phyloP scores from a whole-genome alignment of 2,797 vertebrate genomes.

The Oreortyx pictus region DNA sequence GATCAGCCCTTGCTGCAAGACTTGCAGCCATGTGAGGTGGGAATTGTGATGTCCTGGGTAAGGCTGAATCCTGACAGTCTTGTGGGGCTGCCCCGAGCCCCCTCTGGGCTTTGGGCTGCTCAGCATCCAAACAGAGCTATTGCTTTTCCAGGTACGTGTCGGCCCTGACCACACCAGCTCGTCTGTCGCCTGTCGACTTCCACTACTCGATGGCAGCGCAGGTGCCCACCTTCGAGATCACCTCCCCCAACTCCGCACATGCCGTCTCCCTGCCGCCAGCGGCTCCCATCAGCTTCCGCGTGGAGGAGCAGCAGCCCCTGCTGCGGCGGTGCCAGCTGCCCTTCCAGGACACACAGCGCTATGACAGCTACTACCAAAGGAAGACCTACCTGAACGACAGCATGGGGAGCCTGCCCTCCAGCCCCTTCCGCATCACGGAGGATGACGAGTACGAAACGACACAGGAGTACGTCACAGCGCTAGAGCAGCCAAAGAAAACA shows the following conservation, averaged over 20 bases:
- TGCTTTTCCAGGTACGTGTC: constrained; percentile 90
- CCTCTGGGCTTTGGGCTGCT: background rate
- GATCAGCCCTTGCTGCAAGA: background rate
- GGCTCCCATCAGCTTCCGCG: constrained; percentile 88
- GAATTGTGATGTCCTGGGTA: background rate
- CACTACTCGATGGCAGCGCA: constrained; percentile 94
- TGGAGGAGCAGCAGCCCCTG: constrained; percentile 92
- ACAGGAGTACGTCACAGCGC: constrained; percentile 92
- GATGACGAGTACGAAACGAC: constrained; percentile 98
- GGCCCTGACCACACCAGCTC: constrained; percentile 95
- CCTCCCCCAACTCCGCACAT: constrained; percentile 92
- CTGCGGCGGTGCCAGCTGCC: constrained; percentile 88
- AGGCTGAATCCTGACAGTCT: background rate
- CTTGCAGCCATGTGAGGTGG: background rate
- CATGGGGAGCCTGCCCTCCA: constrained; percentile 93
- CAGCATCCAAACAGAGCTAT: background rate
- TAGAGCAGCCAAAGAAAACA: constrained; percentile 97
- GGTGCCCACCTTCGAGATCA: constrained; percentile 98
- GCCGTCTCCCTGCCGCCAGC: constrained; percentile 93
- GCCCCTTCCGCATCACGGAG: constrained; percentile 92
- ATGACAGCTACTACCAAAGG: constrained; percentile 91
- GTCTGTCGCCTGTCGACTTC: constrained; percentile 95
- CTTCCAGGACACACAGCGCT: constrained; percentile 87
- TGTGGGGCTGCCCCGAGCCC: background rate
- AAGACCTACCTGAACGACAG: constrained; percentile 92